phyloP scores from a whole-genome alignment of 2,888 invertebrate species.

The Ophonus ardosiacus region DNA sequence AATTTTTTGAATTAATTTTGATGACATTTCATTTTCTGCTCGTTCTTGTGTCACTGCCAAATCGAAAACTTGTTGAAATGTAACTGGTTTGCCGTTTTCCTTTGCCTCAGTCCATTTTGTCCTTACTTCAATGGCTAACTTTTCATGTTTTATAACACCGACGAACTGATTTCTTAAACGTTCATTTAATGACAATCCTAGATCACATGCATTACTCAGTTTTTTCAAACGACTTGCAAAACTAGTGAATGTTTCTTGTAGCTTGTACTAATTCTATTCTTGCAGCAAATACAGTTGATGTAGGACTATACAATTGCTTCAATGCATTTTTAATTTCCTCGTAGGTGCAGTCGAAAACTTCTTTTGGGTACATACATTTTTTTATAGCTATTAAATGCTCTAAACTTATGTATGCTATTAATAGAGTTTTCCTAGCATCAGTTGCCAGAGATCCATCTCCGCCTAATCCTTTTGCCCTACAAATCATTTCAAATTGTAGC shows the following conservation, averaged over 20 bases:
- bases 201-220: not conserved
- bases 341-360: too few relatives aligned
- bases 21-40: conserved; percentile 1
- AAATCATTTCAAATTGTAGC: conserved; percentile 18
- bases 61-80: not conserved
- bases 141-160: not conserved
- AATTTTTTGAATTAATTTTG: not conserved
- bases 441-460: not conserved
- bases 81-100: not conserved
- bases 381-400: not conserved
- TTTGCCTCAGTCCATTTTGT: not conserved
- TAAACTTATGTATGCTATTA: not conserved
- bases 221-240: too few relatives aligned
- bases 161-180: not conserved
- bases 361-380: not conserved
- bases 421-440: not conserved
- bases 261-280: not conserved
- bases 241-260: not conserved
- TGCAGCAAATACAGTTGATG: too few relatives aligned
- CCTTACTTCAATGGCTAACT: not conserved
- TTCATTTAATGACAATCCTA: not conserved
- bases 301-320: too few relatives aligned
- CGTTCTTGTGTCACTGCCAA: not conserved
- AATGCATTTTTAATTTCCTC: too few relatives aligned
- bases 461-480: not conserved